Evolutionary conservation across 2,797 vertebrate species (phyloP).

Genomic region (Tenualosa ilisha): DNA sequence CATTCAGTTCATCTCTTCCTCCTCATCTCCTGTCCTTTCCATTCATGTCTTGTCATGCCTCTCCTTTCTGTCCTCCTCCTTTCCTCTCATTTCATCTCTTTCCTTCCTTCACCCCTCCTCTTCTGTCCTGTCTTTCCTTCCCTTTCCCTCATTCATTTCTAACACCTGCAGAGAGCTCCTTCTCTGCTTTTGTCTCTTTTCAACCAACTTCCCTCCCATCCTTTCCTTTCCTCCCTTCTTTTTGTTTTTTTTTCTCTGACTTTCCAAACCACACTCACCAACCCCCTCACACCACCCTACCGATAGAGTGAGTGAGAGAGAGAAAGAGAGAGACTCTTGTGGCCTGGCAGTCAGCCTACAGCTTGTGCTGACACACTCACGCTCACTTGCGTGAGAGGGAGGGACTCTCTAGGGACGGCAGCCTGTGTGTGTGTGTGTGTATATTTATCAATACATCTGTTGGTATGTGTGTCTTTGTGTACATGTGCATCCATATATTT

Average conservation of each 20-base stretch:
- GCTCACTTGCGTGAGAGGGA: conserved; percentile 66
- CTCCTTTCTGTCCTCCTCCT: neutral
- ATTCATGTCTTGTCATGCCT: neutral
- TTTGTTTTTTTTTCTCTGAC: neutral
- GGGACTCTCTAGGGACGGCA: conserved; percentile 38
- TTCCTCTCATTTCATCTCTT: neutral
- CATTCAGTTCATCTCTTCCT: neutral
- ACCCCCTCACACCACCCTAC: neutral
- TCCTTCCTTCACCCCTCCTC: neutral
- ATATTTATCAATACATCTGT: neutral
- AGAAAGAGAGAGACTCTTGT: conserved; percentile 44
- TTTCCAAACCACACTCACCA: neutral
- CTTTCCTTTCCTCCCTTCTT: neutral
- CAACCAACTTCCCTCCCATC: neutral
- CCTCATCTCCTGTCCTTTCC: neutral
- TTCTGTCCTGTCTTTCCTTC: neutral
- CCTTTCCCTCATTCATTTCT: neutral
- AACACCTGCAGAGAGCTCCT: neutral
- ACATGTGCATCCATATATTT: neutral
- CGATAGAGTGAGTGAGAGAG: neutral
- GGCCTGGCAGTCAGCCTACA: conserved; percentile 64
- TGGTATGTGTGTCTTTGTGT: neutral
- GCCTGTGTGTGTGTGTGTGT: neutral
- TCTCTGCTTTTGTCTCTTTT: neutral
- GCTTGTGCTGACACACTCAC: conserved; percentile 64